Conservation (phyloP, 1,140 invertebrate species). For the Pinna nobilis region DNA sequence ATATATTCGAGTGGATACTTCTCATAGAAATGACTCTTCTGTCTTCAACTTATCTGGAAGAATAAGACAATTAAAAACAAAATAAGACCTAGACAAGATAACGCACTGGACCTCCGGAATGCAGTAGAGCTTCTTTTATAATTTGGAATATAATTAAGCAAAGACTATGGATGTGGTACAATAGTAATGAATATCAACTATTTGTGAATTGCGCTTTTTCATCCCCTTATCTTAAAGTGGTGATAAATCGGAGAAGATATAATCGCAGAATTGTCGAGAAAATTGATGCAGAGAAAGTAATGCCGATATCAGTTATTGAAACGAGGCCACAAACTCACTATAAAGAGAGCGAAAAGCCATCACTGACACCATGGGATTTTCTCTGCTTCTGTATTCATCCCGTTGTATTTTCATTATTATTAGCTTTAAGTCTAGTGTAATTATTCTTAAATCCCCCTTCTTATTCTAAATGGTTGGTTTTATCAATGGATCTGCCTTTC, state of each 20-base stretch:
- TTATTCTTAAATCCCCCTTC: slow-evolving; percentile 29
- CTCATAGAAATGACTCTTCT: too few species aligned
- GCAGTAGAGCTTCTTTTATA: too few species aligned
- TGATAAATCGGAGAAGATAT: slow-evolving; percentile 33
- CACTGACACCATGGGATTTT: slow-evolving; percentile 14
- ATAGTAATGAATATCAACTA: slow-evolving; percentile 37
- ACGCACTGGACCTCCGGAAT: too few species aligned
- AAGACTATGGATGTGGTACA: slow-evolving; percentile 26
- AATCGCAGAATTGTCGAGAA: slow-evolving; percentile 17
- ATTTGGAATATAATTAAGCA: too few species aligned
- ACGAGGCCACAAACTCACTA: slow-evolving; percentile 1
- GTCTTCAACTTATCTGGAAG: too few species aligned
- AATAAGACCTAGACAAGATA: too few species aligned
- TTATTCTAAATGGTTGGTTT: slow-evolving; percentile 14
- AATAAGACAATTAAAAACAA: too few species aligned
- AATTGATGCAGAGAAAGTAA: slow-evolving; percentile 1
- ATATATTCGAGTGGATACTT: too few species aligned
- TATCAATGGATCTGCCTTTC: slow-evolving; percentile 4
- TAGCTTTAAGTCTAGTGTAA: slow-evolving; percentile 30
- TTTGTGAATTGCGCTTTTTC: slow-evolving; percentile 22
- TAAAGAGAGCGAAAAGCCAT: slow-evolving; percentile 7
- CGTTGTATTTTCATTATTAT: slow-evolving; percentile 26
- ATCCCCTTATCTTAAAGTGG: slow-evolving; percentile 8
- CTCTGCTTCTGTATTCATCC: background rate
- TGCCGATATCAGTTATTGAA: slow-evolving; percentile 2